A percentile compares a stretch with the other conserved stretches of the same genome.
Evolutionary conservation across 2,113 vertebrate species (phyloP).

Genomic region (Promerops cafer): DNA sequence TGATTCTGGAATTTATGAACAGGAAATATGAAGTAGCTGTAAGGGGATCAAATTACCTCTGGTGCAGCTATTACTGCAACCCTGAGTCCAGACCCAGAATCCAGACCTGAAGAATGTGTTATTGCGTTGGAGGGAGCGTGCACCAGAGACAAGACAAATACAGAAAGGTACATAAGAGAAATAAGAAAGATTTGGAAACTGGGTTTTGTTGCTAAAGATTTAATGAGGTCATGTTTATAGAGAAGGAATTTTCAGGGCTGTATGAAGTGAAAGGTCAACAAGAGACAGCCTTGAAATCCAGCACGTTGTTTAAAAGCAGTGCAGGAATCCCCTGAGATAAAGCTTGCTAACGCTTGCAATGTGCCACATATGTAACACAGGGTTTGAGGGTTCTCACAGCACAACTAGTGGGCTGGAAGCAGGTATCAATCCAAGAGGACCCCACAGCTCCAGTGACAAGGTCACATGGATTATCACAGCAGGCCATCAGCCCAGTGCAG

Average conservation of each 20-base stretch:
- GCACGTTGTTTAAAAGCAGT: neutral
- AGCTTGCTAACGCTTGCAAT: neutral
- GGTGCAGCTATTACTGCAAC: neutral
- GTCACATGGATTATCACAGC: neutral
- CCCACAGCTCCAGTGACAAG: neutral
- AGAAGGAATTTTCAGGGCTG: neutral
- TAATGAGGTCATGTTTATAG: neutral
- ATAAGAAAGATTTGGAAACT: neutral
- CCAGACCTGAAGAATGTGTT: neutral
- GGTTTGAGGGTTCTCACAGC: neutral
- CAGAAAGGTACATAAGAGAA: neutral
- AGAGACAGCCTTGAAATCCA: neutral
- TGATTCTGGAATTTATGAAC: neutral
- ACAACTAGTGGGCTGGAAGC: neutral
- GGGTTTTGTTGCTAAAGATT: neutral
- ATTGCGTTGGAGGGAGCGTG: rapidly evolving
- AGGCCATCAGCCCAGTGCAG: neutral
- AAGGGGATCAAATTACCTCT: neutral
- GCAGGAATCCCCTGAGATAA: neutral
- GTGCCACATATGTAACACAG: neutral
- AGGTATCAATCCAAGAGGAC: neutral
- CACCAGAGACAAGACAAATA: neutral
- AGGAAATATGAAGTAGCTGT: neutral
- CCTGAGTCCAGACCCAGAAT: neutral
- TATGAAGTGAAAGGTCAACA: neutral